Base-by-base conservation (phyloP, 2,797 vertebrate genomes). In the Thunnus albacares region DNA sequence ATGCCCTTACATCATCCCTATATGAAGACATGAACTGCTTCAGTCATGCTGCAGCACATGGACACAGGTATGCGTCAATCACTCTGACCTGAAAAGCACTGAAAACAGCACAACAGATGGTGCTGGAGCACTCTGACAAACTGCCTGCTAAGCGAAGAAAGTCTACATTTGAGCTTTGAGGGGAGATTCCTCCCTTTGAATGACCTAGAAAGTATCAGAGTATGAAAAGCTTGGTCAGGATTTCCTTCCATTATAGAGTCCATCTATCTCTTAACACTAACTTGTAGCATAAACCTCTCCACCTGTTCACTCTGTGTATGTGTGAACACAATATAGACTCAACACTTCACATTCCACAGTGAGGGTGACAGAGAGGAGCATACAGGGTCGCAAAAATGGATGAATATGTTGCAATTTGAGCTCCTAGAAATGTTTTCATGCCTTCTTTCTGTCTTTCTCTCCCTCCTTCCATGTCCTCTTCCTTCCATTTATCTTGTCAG, bases 21-120 rank as follows among this genome's bases (percentile, higher is more conserved):
- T 97, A 98, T 0, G 98, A 99, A 85, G 97, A 98, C 52, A 99
- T 99, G 98, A 99, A 99, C 81, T 99, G 98, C 92, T 99, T 99
- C 95, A 99, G 98, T 85, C 97, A 99, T 26, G 97, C 98, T 0
- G 98, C 98, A 0, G 97, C 98, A 10, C 98, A 99, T 0, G 98
- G 98, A 75, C 98, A 99, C 96, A 98, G 98, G 98, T 99, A 94
- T 0, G 81, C 0, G 4, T 0, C 64, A 14, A 2, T 47, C n/a
- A 30, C 12, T 51, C 1, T 33, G 17, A 75, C 61, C 35, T 60
- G 24, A 47, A 18, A 8, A 51, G 47, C 18, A 9, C 47, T 51
- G 8, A 51, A 55, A 65, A 30, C 45, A 47, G 5, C 7, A 0
- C 33, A 61, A 63, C 67, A 64, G 28, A 70, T 72, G 49, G 15